Evolutionary conservation across 2,888 invertebrate species (phyloP).

Genomic region (Spodoptera picta): DNA sequence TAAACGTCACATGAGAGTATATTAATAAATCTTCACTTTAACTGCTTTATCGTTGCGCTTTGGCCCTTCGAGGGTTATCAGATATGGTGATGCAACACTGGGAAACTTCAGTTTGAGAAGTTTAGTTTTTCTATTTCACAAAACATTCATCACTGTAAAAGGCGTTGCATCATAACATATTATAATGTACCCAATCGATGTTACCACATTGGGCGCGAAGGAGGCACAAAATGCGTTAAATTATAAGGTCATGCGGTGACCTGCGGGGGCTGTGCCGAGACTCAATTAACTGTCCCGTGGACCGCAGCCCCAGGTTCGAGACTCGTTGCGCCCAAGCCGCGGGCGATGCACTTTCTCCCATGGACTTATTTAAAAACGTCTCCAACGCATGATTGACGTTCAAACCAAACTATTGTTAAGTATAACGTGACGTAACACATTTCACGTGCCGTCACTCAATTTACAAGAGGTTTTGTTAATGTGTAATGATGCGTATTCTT

Average conservation of each 20-base stretch:
- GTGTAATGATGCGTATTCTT: slow-evolving; percentile 85
- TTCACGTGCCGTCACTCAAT: slow-evolving; percentile 84
- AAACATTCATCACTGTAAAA: slow-evolving; percentile 51
- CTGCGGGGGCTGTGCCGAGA: slow-evolving; percentile 64
- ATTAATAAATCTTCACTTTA: slow-evolving; percentile 53
- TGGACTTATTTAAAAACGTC: slow-evolving; percentile 87
- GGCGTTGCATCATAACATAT: slow-evolving; percentile 38
- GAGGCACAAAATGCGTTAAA: slow-evolving; percentile 51
- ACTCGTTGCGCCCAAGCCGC: slow-evolving; percentile 60
- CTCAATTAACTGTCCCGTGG: slow-evolving; percentile 74
- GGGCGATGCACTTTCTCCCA: slow-evolving; percentile 82
- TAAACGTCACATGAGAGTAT: slow-evolving; percentile 50
- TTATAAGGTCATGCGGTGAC: slow-evolving; percentile 66
- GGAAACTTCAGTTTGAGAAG: slow-evolving; percentile 11
- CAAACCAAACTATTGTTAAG: slow-evolving; percentile 77
- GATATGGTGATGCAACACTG: slow-evolving; percentile 29
- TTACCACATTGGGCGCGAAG: slow-evolving; percentile 54
- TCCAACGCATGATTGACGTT: slow-evolving; percentile 84
- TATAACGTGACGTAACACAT: slow-evolving; percentile 79
- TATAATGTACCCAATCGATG: slow-evolving; percentile 63
- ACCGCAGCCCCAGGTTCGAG: slow-evolving; percentile 32
- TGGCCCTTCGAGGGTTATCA: slow-evolving; percentile 44
- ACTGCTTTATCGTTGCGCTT: slow-evolving; percentile 46
- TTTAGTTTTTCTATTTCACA: slow-evolving; percentile 31
- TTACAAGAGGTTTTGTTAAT: slow-evolving; percentile 83